These are phyloP conservation scores for Diprion similis DNA, from an alignment of 1,140 invertebrate genomes.

Conservation along the genomic window DNA sequence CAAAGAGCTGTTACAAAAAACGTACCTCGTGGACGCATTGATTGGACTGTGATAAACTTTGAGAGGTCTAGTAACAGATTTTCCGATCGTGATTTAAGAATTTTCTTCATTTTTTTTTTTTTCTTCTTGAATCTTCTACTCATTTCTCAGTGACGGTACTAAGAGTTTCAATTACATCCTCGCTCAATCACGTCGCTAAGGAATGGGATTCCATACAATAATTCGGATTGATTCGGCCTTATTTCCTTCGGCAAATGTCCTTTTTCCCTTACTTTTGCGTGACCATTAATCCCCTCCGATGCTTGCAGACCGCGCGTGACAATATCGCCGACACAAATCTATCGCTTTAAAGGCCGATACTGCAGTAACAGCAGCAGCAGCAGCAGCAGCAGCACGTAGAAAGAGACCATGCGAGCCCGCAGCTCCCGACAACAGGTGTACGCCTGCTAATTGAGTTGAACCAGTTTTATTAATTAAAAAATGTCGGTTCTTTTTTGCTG, in stretches of 20 bases:
- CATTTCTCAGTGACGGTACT: not conserved
- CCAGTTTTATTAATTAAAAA: slow-evolving; percentile 7
- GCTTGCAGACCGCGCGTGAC: not conserved
- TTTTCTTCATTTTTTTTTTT: not conserved
- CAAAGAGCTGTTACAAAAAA: not conserved
- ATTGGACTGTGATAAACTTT: not conserved
- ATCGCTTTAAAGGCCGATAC: slow-evolving; percentile 1
- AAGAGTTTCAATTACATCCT: no score
- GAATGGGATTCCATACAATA: no score
- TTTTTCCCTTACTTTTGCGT: no score
- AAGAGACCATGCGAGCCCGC: not conserved
- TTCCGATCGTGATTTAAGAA: not conserved
- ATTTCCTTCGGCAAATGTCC: no score
- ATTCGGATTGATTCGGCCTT: no score
- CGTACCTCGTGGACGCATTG: not conserved
- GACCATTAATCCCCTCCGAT: not conserved
- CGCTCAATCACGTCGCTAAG: no score
- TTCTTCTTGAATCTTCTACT: not conserved
- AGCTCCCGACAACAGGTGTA: slow-evolving; percentile 10
- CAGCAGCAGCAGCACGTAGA: not conserved
- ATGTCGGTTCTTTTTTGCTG: slow-evolving; percentile 3
- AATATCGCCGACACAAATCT: not conserved
- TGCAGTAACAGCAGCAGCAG: not conserved
- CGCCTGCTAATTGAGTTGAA: slow-evolving; percentile 12
- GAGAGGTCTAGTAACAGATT: not conserved